Conservation (phyloP, 2,113 vertebrate species). For the cattle (Bos taurus) region ARS-UCD2.0 NC_037338.1:63998001-63998500, state of each 20-base stretch:
- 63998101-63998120: background rate
- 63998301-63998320: background rate
- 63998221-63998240: background rate
- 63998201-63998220: background rate
- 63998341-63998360: background rate
- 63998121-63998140: background rate
- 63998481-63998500: background rate
- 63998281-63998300: background rate
- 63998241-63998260: background rate
- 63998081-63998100: background rate
- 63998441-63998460: background rate
- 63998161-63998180: background rate
- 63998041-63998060: background rate
- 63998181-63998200: background rate
- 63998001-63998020: conserved; percentile 44
- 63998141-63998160: background rate
- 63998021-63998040: conserved; percentile 1
- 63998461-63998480: background rate
- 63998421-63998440: background rate
- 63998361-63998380: background rate
- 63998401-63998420: background rate
- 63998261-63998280: background rate
- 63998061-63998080: background rate
- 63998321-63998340: background rate
- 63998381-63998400: background rate